Evolutionary conservation across 53 echinoderm and acorn worm species (phyloP).

Genomic region (Henricia sp.): DNA sequence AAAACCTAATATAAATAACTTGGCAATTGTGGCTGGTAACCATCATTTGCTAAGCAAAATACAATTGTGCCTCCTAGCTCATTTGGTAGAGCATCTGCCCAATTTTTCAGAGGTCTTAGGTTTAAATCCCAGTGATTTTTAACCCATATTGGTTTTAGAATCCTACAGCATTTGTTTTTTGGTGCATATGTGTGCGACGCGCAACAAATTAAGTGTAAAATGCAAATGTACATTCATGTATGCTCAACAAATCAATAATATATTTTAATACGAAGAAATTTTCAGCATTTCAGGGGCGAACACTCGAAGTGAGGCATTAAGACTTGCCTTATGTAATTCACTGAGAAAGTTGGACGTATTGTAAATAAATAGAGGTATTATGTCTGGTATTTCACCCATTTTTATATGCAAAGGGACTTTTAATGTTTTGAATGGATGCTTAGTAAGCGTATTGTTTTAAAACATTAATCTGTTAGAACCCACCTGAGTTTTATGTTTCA

Average conservation of each 20-base stretch:
- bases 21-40: too few species aligned
- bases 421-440: conserved; percentile 4
- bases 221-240: conserved; percentile 20
- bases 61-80: too few species aligned
- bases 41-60: too few species aligned
- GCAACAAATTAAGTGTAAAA: not conserved
- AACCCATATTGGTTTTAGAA: not conserved
- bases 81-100: too few species aligned
- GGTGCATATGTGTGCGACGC: not conserved
- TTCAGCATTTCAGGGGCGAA: not conserved
- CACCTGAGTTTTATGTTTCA: not conserved
- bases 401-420: not conserved
- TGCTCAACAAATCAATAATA: conserved; percentile 32
- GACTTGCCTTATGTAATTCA: not conserved
- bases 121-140: not conserved
- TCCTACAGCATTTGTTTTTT: not conserved
- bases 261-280: conserved; percentile 35
- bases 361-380: conserved; percentile 34
- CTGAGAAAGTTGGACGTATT: not conserved
- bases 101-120: not conserved
- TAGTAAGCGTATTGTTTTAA: not conserved
- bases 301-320: too few species aligned
- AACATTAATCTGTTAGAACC: not conserved
- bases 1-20: too few species aligned
- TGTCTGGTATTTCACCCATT: not conserved